Conservation (phyloP, 2,797 vertebrate genomes). For the Muscicapa comitata region DNA sequence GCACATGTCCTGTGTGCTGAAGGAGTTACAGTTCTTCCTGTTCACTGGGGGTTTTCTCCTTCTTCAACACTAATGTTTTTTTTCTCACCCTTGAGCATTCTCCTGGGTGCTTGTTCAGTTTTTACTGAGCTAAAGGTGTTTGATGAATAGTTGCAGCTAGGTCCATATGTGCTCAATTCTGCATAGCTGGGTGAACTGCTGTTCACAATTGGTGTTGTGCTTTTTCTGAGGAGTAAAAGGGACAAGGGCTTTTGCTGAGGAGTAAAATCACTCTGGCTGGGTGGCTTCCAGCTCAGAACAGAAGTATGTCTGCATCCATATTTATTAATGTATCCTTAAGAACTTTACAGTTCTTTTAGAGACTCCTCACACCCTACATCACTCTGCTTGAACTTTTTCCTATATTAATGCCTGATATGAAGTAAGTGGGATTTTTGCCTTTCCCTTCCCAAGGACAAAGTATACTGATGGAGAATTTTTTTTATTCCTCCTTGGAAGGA, state of each 20-base stretch:
- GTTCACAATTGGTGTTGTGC: neutral
- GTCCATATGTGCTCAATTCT: neutral
- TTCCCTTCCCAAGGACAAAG: neutral
- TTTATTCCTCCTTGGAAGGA: constrained; percentile 64
- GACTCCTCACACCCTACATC: neutral
- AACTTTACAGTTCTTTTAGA: neutral
- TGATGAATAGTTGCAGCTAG: neutral
- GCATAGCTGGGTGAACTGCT: neutral
- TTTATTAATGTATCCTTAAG: neutral
- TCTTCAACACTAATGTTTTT: neutral
- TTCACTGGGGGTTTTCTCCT: neutral
- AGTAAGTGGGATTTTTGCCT: neutral
- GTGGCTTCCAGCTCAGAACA: neutral
- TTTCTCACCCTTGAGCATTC: neutral
- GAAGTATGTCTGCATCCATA: neutral
- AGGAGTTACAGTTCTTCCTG: neutral
- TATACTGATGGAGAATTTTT: neutral
- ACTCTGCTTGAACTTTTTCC: neutral
- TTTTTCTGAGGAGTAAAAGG: neutral
- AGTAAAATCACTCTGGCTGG: neutral
- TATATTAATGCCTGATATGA: neutral
- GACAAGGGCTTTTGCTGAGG: neutral
- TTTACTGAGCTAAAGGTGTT: neutral
- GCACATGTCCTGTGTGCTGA: neutral
- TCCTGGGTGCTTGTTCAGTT: neutral